Evolutionary conservation across 2,888 invertebrate genomes (phyloP).

Genomic region (Oeneis ivallda): DNA sequence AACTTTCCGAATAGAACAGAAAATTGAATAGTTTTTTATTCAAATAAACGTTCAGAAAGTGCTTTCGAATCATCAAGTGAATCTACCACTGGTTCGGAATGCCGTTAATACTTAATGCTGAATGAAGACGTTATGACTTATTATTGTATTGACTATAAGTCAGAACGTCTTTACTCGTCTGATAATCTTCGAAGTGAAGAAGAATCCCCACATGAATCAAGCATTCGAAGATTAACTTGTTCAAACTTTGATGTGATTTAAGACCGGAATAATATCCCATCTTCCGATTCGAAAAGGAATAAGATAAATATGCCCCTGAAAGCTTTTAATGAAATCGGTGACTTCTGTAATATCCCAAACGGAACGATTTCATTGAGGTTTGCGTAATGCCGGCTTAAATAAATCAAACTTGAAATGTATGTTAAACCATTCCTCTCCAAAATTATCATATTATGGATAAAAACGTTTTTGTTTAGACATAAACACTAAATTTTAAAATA

Average conservation of each 20-base stretch:
- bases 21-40: no score
- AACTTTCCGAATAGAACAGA: no score
- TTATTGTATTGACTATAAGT: no score
- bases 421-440: conserved; percentile 2
- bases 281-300: conserved; percentile 45
- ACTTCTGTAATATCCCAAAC: conserved; percentile 19
- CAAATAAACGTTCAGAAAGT: no score
- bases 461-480: conserved; percentile 10
- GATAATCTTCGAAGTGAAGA: no score
- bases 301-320: conserved; percentile 58
- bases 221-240: conserved; percentile 53
- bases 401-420: conserved; percentile 19
- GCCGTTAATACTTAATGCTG: no score
- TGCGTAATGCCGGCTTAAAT: conserved; percentile 17
- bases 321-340: conserved; percentile 48
- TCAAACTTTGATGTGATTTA: conserved; percentile 53
- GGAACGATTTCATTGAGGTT: conserved; percentile 15
- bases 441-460: conserved; percentile 18
- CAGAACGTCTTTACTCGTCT: no score
- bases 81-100: no score
- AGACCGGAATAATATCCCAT: conserved; percentile 57
- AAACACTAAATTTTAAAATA: conserved; percentile 6
- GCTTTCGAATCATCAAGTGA: no score
- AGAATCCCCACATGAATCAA: conserved; percentile 29
- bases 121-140: no score